These are phyloP conservation scores for Tetramorium simillimum DNA, from an alignment of 1,140 invertebrate genomes.

Conservation along the genomic window DNA sequence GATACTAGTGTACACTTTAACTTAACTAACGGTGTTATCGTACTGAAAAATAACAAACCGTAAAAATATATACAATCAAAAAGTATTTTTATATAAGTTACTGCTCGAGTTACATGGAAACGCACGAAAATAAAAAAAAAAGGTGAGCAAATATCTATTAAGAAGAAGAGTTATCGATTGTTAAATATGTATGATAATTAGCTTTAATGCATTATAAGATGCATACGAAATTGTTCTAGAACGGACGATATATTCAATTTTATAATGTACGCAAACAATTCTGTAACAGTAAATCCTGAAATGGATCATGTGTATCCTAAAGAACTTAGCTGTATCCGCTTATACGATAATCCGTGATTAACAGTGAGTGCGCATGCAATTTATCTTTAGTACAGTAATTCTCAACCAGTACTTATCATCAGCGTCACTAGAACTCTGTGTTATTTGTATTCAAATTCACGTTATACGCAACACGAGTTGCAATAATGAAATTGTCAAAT, in stretches of 20 bases:
- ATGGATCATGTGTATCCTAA: slow-evolving; percentile 41
- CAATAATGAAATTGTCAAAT: neutral
- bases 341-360: slow-evolving; percentile 36
- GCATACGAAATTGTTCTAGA: neutral
- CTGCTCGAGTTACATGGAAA: neutral
- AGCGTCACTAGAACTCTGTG: neutral
- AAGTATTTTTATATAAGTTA: neutral
- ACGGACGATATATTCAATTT: neutral
- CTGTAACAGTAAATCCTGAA: slow-evolving; percentile 19
- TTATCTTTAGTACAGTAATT: slow-evolving; percentile 42
- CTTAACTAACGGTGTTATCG: slow-evolving; percentile 40
- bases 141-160: neutral
- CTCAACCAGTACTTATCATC: slow-evolving; percentile 25
- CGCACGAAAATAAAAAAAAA: neutral
- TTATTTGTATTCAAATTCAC: neutral
- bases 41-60: slow-evolving; percentile 8
- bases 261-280: neutral
- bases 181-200: neutral
- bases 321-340: slow-evolving; percentile 30
- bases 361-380: slow-evolving; percentile 18
- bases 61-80: neutral
- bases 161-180: neutral
- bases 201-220: neutral
- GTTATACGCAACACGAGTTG: neutral
- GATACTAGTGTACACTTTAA: slow-evolving; percentile 54